A percentile compares a stretch with the other conserved stretches of the same genome.
phyloP scores from a whole-genome alignment of 2,113 vertebrate species.

The Etheostoma spectabile region DNA sequence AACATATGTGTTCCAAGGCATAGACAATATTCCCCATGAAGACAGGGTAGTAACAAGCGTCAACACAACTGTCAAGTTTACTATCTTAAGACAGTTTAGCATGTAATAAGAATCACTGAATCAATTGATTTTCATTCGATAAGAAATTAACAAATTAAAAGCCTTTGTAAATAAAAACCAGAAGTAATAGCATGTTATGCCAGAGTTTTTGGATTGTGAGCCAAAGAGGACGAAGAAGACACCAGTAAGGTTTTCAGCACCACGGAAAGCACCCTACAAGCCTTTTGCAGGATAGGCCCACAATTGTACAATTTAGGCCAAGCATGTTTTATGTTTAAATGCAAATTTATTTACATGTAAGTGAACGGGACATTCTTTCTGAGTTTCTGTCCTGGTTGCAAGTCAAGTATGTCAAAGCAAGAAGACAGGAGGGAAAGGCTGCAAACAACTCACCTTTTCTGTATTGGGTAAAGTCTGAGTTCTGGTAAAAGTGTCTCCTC shows the following conservation, averaged over 20 bases:
- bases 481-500: slow-evolving; percentile 58
- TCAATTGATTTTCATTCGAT: background rate
- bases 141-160: background rate
- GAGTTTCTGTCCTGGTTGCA: background rate
- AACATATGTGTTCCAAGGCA: background rate
- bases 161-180: background rate
- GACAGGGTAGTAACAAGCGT: background rate
- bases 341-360: background rate
- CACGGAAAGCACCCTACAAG: background rate
- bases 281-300: fast-evolving
- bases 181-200: fast-evolving
- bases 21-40: no score
- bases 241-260: slow-evolving; percentile 16
- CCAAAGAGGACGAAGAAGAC: fast-evolving
- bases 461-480: slow-evolving; percentile 74
- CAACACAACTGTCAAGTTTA: background rate
- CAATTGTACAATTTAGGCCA: background rate
- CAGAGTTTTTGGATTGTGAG: background rate
- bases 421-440: background rate
- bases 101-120: background rate
- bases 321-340: background rate
- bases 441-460: slow-evolving; percentile 46
- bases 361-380: background rate
- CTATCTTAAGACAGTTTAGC: background rate
- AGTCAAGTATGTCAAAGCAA: background rate